A percentile compares a stretch with the other conserved stretches of the same genome.
Evolutionary conservation across 1,140 invertebrate genomes (phyloP).

Genomic region (Aporrectodea caliginosa): DNA sequence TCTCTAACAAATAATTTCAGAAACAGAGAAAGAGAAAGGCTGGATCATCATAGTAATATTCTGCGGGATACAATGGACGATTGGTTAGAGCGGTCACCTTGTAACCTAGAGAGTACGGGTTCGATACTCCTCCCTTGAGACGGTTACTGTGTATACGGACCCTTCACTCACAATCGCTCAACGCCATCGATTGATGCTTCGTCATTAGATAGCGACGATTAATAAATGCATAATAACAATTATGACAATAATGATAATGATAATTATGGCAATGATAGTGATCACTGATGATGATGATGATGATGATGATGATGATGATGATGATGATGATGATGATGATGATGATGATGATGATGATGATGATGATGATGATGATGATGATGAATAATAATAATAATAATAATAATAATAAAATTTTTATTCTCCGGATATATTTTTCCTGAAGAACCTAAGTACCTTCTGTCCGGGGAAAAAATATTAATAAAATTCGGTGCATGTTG

Average conservation of each 20-base stretch:
- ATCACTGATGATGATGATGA: neutral
- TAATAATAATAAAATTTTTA: neutral
- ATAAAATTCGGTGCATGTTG: no score
- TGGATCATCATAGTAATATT: neutral
- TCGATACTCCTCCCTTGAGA: no score
- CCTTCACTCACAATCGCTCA: neutral
- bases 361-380: neutral
- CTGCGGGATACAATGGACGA: neutral
- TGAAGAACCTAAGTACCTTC: no score
- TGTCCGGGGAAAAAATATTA: no score
- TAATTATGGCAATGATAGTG: neutral
- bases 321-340: constrained; percentile 3
- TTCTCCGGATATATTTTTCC: no score
- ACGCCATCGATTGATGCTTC: neutral
- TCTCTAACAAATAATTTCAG: no score
- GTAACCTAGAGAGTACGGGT: no score
- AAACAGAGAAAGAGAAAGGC: no score
- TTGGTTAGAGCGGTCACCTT: no score
- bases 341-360: constrained; percentile 2
- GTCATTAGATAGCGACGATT: neutral
- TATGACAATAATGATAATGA: neutral
- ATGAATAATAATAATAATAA: neutral
- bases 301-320: neutral
- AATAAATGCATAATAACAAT: neutral
- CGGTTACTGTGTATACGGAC: no score